Percentiles rank a stretch among this genome's conserved stretches.
These are phyloP conservation scores for Thinocorus orbignyianus DNA, from an alignment of 2,113 vertebrate species.

Conservation along the genomic window DNA sequence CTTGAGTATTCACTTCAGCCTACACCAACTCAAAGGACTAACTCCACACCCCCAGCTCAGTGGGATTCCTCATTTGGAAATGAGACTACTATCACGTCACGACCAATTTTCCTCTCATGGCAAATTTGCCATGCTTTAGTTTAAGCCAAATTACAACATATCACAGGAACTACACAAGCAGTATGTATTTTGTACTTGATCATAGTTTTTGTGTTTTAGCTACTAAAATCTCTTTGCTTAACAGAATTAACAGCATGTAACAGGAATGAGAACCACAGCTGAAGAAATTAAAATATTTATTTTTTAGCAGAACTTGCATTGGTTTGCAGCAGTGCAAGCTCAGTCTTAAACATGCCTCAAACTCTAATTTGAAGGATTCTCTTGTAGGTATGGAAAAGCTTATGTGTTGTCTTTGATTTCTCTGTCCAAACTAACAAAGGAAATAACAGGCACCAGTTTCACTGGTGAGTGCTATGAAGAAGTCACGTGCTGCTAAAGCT, in stretches of 20 bases:
- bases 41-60: background rate
- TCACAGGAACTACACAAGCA: background rate
- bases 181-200: background rate
- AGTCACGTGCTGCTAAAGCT: background rate
- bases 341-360: background rate
- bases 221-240: background rate
- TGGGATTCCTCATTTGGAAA: background rate
- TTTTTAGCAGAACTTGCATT: background rate
- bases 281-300: background rate
- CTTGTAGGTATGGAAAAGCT: background rate
- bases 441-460: background rate
- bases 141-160: background rate
- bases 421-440: background rate
- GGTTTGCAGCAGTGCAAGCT: background rate
- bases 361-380: background rate
- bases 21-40: background rate
- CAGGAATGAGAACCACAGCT: background rate
- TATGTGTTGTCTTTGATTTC: background rate
- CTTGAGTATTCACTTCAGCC: background rate
- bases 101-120: background rate
- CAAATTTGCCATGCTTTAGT: background rate
- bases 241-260: background rate
- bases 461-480: background rate
- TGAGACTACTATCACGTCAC: background rate
- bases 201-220: background rate